These are phyloP conservation scores for Dioctria linearis DNA, from an alignment of 2,888 invertebrate genomes.

Conservation along the genomic window DNA sequence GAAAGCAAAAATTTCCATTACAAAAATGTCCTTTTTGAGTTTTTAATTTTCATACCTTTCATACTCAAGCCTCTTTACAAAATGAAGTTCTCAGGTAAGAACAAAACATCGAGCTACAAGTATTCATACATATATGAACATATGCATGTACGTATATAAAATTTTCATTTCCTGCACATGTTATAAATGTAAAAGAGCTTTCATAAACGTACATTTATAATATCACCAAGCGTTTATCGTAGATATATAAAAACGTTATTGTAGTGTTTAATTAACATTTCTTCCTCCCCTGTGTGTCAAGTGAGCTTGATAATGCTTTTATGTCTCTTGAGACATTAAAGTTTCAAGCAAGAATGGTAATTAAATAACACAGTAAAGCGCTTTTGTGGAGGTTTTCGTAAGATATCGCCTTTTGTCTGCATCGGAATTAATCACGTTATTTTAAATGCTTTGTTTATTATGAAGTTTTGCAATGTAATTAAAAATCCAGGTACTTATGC, in stretches of 20 bases:
- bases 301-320: constrained; percentile 22
- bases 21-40: no score
- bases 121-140: no score
- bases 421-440: background rate
- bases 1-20: no score
- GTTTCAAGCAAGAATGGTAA: constrained; percentile 42
- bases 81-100: no score
- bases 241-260: constrained; percentile 27
- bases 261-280: constrained; percentile 49
- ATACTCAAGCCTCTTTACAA: no score
- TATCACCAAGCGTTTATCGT: background rate
- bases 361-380: constrained; percentile 22
- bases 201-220: constrained; percentile 30
- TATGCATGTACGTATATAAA: no score
- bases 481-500: no score
- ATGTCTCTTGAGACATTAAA: constrained; percentile 31
- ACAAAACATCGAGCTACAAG: no score
- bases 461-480: no score
- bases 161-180: background rate
- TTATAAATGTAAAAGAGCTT: constrained; percentile 24
- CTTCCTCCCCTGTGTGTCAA: constrained; percentile 27
- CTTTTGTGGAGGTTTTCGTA: constrained; percentile 21
- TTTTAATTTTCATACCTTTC: no score
- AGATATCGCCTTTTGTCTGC: no score
- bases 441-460: background rate